These are phyloP conservation scores for Hemibagrus guttatus DNA, from an alignment of 2,797 vertebrate genomes.

Conservation along the genomic window DNA sequence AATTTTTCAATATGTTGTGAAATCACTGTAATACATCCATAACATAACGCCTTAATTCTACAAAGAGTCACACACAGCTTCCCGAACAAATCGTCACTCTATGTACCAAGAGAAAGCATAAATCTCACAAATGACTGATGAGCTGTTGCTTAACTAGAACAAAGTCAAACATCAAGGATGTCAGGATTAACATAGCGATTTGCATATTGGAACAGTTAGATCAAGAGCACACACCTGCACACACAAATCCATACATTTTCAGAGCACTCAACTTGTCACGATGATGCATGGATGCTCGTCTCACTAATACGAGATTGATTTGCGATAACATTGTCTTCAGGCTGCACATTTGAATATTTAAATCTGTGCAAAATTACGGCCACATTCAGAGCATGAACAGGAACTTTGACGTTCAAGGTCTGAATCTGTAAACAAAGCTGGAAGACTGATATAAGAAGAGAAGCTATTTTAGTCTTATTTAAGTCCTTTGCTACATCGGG, in stretches of 20 bases:
- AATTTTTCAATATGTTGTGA: not conserved
- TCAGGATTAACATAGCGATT: slow-evolving; percentile 59
- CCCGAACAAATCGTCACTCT: not conserved
- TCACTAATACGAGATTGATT: slow-evolving; percentile 59
- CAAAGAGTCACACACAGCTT: slow-evolving; percentile 8
- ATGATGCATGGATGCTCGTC: slow-evolving; percentile 64
- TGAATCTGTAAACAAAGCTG: not conserved
- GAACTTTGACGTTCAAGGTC: slow-evolving; percentile 39
- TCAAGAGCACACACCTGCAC: slow-evolving; percentile 48
- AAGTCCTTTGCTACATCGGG: slow-evolving; percentile 41
- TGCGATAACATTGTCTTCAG: slow-evolving; percentile 58
- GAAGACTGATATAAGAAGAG: not conserved
- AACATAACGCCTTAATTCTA: not conserved
- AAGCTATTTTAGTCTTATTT: not conserved
- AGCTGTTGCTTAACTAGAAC: not conserved
- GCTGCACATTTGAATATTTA: not conserved
- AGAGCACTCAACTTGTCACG: slow-evolving; percentile 58
- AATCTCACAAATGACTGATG: slow-evolving; percentile 18
- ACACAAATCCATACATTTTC: slow-evolving; percentile 30
- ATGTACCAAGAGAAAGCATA: not conserved
- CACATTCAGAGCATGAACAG: not conserved
- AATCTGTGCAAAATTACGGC: slow-evolving; percentile 9
- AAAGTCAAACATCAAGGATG: slow-evolving; percentile 58
- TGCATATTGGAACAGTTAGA: slow-evolving; percentile 56
- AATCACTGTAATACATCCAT: not conserved